phyloP scores from a whole-genome alignment of 2,888 invertebrate genomes.

The Achlya flavicornis region DNA sequence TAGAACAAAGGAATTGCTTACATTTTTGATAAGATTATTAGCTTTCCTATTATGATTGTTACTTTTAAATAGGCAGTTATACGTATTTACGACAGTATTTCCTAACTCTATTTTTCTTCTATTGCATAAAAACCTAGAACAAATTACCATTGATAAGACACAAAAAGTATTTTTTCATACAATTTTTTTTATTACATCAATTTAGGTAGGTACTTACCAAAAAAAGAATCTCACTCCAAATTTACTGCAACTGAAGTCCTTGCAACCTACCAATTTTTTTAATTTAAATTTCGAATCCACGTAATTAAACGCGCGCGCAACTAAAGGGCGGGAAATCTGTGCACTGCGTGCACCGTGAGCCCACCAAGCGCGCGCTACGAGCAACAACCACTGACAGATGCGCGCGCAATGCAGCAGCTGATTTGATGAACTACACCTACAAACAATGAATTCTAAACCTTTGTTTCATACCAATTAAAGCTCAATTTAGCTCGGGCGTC shows the following conservation, averaged over 20 bases:
- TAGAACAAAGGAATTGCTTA: background rate
- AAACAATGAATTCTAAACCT: slow-evolving; percentile 38
- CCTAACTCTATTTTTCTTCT: background rate
- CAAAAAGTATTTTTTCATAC: background rate
- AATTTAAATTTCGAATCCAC: slow-evolving; percentile 30
- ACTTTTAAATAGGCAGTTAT: background rate
- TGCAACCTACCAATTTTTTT: slow-evolving; percentile 14
- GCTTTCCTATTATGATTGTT: background rate
- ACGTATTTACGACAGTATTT: too few relatives aligned
- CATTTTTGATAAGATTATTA: background rate
- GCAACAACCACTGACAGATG: slow-evolving; percentile 62
- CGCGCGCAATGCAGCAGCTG: slow-evolving; percentile 59
- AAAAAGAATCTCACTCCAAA: background rate
- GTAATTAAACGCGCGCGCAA: slow-evolving; percentile 17
- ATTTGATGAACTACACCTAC: slow-evolving; percentile 39
- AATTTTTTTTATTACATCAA: background rate
- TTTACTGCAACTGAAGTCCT: slow-evolving; percentile 5
- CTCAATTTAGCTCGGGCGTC: slow-evolving; percentile 15
- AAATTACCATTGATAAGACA: background rate
- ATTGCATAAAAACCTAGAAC: background rate
- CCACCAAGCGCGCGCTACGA: slow-evolving; percentile 50
- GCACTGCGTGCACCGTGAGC: slow-evolving; percentile 19
- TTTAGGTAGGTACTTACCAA: slow-evolving; percentile 3
- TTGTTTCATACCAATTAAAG: slow-evolving; percentile 13
- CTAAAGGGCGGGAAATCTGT: slow-evolving; percentile 44